Evolutionary conservation across 1,140 invertebrate genomes (phyloP), one percentile per base, ranked within the genome.

Genomic region (Brachionus koreanus): DNA sequence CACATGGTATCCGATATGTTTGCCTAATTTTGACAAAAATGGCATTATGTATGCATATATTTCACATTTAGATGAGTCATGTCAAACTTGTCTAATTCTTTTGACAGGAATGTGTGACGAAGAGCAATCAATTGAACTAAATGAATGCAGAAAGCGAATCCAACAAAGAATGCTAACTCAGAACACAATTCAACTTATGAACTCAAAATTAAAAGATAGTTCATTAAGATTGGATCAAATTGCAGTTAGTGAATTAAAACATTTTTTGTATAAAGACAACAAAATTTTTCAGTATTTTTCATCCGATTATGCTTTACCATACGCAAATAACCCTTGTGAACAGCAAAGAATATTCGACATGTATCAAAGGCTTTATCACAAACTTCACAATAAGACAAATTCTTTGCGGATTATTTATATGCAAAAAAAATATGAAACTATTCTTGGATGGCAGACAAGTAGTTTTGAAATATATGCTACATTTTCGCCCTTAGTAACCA

Each of bases 1-100:
- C 29, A 95, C 94, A 86, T 98, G 96, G 96, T 95, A 94, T 49
- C 96, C 96, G 1, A 94, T 98, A 84, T 98, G 95, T 89, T 89
- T 96, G 83, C 95, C 95, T 39, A 93, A 93, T 87, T 96, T 96
- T 89, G 93, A 96, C 88, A 89, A 93, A 5, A 95, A 95, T 88
- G 95, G 95, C 1, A 97, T 94, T 86, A 91, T 98, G 83, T 94
- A 98, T 87, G 94, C 92, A 16, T 95, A 98, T 87, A 94, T 98
- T 13, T 98, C 95, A 0, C 98, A 98, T 87, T 89, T 98, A 65
- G 87, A 88, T 84, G 94, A 96, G 85, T 94, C 95, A 86, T 97
- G 95, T 87, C 93, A 95, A 87, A 94, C 94, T 0, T 98, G 95
- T 88, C 90, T 98, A 5, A 87, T 98, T 6, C 88, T 98, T 0